Evolutionary conservation across 2,888 invertebrate species (phyloP), one percentile per base, ranked within the genome.

Genomic region (Hydraecia micacea): DNA sequence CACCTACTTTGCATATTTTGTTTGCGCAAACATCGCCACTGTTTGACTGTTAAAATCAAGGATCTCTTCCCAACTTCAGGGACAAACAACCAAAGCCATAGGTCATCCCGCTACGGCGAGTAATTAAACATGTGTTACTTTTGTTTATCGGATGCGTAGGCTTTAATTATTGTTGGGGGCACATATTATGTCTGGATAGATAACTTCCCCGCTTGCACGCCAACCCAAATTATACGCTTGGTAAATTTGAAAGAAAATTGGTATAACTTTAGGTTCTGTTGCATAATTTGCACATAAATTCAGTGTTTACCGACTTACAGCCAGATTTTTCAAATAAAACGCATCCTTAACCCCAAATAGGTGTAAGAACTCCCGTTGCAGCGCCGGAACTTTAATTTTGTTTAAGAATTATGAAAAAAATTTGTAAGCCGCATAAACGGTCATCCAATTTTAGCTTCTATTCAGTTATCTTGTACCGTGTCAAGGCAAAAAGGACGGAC

Each of bases 1-100:
- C 93, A 95, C 94, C 95, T 94, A 95, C 95, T 96, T 96, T 96
- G 94, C 96, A 96, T 96, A 96, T 95, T 96, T 96, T 95, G 96
- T 96, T 95, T 95, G 93, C 93, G 91, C 95, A 95, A 96, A 96
- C 95, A 95, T 92, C 88, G 92, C 92, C 92, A 92, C 94, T 95
- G 95, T 95, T 96, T 96, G 94, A 95, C 95, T 95, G 95, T 95
- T 94, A 95, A 94, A 96, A 95, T 95, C 96, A 95, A 96, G 95
- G 93, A 95, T 93, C 93, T 91, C 91, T 89, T 86, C 87, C 88
- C 87, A 94, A 95, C 93, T 95, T 94, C 89, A 88, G 89, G 86
- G 90, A 92, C 92, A 92, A 93, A 92, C 91, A 92, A 81, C 85
- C 86, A 84, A 89, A 92, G 90, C 89, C 91, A 91, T 91, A 91